Conservation (phyloP, 2,888 invertebrate species). For the Meta bourneti region DNA sequence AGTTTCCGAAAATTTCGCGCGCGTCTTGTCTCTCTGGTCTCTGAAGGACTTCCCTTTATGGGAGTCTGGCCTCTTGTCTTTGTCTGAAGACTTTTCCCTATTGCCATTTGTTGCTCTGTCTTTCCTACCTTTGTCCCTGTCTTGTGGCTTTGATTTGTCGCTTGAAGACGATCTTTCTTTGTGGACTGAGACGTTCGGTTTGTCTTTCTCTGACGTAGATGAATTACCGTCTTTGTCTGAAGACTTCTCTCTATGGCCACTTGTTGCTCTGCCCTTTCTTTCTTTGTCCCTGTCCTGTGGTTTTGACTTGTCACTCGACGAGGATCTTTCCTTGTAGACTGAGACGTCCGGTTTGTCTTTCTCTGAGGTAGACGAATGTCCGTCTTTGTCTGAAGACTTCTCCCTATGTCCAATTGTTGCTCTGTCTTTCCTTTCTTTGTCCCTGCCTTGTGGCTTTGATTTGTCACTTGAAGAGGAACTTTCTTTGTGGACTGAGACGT, state of each 20-base stretch:
- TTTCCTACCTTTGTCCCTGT: background rate
- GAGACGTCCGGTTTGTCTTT: no score
- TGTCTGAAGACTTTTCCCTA: background rate
- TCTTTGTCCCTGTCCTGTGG: background rate
- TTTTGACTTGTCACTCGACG: background rate
- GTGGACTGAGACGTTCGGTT: no score
- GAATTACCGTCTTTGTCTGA: background rate
- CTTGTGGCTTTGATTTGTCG: no score
- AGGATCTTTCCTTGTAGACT: background rate
- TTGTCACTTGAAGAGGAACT: background rate
- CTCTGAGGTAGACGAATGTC: no score
- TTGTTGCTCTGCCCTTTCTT: background rate
- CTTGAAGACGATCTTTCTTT: no score
- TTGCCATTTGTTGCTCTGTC: background rate
- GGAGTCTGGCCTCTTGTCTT: background rate
- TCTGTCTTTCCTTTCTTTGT: background rate
- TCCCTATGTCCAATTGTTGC: background rate
- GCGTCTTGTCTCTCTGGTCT: background rate
- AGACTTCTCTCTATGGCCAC: background rate
- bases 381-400: background rate
- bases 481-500: background rate
- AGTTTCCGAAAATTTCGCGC: background rate
- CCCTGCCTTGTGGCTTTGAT: background rate
- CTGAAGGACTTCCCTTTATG: background rate
- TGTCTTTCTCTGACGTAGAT: no score